A percentile compares a stretch with the other conserved stretches of the same genome.
phyloP scores from a whole-genome alignment of 64 coral and sea anemone species.

The Dendronephthya gigantea region DNA sequence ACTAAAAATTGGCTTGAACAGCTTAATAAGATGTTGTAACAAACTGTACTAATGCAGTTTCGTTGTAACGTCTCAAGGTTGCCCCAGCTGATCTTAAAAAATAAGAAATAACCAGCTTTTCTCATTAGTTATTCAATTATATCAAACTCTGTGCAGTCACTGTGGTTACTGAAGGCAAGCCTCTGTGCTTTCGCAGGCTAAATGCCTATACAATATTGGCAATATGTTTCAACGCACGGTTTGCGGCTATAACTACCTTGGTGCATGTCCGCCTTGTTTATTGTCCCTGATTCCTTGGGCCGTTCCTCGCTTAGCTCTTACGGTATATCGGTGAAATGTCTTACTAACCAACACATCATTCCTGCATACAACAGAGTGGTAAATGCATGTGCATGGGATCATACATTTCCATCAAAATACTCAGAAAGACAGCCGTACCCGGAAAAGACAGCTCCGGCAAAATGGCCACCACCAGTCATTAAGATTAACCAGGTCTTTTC shows the following conservation, averaged over 20 bases:
- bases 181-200: too few relatives aligned
- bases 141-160: background rate
- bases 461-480: conserved; percentile 98
- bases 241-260: conserved; percentile 47
- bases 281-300: conserved; percentile 73
- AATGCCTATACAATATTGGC: too few relatives aligned
- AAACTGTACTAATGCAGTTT: conserved; percentile 89
- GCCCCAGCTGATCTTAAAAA: conserved; percentile 75
- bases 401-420: background rate
- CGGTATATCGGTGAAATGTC: conserved; percentile 95
- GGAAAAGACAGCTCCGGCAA: conserved; percentile 83
- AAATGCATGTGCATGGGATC: background rate
- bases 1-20: background rate
- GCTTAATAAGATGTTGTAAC: background rate
- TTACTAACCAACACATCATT: conserved; percentile 65
- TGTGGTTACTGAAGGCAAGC: too few relatives aligned
- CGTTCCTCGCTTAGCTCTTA: conserved; percentile 77
- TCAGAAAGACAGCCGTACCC: conserved; percentile 5
- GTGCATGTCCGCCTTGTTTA: conserved; percentile 69
- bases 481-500: conserved; percentile 61
- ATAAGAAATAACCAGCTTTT: background rate
- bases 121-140: background rate
- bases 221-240: too few relatives aligned
- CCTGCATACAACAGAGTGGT: background rate
- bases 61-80: conserved; percentile 80